Evolutionary conservation across 1,140 invertebrate genomes (phyloP).

Genomic region (Drosophila persimilis): DNA sequence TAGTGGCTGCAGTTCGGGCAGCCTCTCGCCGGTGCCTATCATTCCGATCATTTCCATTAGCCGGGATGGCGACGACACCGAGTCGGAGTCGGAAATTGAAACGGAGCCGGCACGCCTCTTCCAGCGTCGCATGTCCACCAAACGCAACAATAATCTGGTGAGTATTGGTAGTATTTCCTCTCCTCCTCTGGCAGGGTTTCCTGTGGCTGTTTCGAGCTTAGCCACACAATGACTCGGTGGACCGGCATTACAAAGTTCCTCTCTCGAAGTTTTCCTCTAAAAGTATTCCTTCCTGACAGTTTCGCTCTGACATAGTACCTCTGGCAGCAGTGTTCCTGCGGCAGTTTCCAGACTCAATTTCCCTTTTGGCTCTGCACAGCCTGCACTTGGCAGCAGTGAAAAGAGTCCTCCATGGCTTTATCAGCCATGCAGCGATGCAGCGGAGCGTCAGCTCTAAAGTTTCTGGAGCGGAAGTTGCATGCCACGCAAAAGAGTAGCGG

Average conservation of each 20-base stretch:
- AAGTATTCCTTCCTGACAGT: slow-evolving; percentile 1
- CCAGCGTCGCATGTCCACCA: slow-evolving; percentile 87
- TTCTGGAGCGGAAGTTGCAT: slow-evolving; percentile 75
- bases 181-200: no score
- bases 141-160: slow-evolving; percentile 87
- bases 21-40: slow-evolving; percentile 70
- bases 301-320: no score
- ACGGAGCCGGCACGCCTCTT: slow-evolving; percentile 87
- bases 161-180: slow-evolving; percentile 57
- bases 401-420: slow-evolving; percentile 21
- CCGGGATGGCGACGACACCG: slow-evolving; percentile 83
- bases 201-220: no score
- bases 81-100: slow-evolving; percentile 88
- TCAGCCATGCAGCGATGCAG: slow-evolving; percentile 44
- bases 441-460: slow-evolving; percentile 50
- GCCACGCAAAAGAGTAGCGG: slow-evolving; percentile 43
- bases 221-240: no score
- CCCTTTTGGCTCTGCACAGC: no score
- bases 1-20: slow-evolving; percentile 74
- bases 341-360: no score
- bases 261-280: background rate
- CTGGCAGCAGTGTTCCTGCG: no score
- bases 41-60: slow-evolving; percentile 78
- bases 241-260: background rate
- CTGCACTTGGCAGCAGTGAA: background rate